A percentile compares a stretch with the other conserved stretches of the same genome.
phyloP scores from a whole-genome alignment of 2,888 invertebrate genomes.

The Oxycera nigricornis region DNA sequence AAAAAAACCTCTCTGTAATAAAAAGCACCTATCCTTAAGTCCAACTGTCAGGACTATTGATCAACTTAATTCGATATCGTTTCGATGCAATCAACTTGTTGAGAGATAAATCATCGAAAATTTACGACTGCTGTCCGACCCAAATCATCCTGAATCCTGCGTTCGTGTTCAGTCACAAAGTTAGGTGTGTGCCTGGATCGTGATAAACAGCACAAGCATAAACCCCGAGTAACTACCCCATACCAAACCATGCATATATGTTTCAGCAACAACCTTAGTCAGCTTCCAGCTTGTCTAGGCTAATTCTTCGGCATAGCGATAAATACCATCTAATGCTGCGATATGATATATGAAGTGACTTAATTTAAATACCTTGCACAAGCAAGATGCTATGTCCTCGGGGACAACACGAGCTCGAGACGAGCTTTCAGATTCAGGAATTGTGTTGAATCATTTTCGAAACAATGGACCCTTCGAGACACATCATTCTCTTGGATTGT shows the following conservation, averaged over 20 bases:
- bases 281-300: neutral
- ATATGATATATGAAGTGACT: slow-evolving; percentile 22
- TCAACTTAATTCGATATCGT: slow-evolving; percentile 35
- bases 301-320: neutral
- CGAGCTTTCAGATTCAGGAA: too few species aligned
- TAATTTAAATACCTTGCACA: slow-evolving; percentile 22
- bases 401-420: too few species aligned
- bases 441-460: too few species aligned
- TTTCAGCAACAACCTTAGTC: neutral
- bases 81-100: slow-evolving; percentile 39
- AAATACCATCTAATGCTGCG: neutral
- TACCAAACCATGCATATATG: neutral
- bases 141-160: neutral
- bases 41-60: slow-evolving; percentile 15
- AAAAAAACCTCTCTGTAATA: too few species aligned
- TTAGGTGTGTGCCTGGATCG: neutral
- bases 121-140: slow-evolving; percentile 28
- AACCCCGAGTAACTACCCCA: neutral
- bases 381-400: slow-evolving; percentile 11
- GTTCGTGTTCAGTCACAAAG: neutral
- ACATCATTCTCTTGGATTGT: too few species aligned
- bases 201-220: neutral
- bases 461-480: too few species aligned
- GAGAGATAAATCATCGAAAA: slow-evolving; percentile 33
- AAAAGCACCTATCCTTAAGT: too few species aligned